These are phyloP conservation scores for Cremastinae sp. DNA, from an alignment of 2,888 invertebrate genomes.

Conservation along the genomic window DNA sequence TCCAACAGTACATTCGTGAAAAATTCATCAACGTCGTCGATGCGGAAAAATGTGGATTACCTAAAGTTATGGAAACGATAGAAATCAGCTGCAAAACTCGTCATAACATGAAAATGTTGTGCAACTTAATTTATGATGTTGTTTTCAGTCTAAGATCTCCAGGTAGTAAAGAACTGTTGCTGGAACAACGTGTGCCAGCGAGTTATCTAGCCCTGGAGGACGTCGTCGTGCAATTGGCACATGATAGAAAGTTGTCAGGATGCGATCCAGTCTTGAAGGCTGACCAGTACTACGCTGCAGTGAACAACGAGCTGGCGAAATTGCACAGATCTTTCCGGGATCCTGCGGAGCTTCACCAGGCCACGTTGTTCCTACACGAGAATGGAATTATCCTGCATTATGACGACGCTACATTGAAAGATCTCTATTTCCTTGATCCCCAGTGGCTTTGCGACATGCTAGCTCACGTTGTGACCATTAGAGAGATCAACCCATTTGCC, in stretches of 20 bases:
- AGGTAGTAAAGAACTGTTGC: slow-evolving; percentile 92
- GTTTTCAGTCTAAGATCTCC: slow-evolving; percentile 95
- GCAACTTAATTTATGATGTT: slow-evolving; percentile 95
- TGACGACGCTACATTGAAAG: slow-evolving; percentile 95
- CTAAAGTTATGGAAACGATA: slow-evolving; percentile 94
- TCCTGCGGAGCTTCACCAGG: slow-evolving; percentile 94
- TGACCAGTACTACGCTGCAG: slow-evolving; percentile 85
- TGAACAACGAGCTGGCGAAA: slow-evolving; percentile 83
- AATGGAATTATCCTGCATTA: slow-evolving; percentile 98
- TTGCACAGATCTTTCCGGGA: slow-evolving; percentile 90
- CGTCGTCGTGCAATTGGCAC: slow-evolving; percentile 90
- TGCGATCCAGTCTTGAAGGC: slow-evolving; percentile 91
- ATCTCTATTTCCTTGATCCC: slow-evolving; percentile 97
- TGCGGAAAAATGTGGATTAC: slow-evolving; percentile 97
- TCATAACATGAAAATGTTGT: slow-evolving; percentile 93
- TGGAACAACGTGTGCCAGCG: slow-evolving; percentile 97
- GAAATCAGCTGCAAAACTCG: slow-evolving; percentile 94
- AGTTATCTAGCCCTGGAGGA: slow-evolving; percentile 97
- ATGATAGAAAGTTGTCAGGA: slow-evolving; percentile 86
- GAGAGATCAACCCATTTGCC: slow-evolving; percentile 98
- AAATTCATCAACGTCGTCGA: slow-evolving; percentile 96
- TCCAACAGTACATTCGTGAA: slow-evolving; percentile 93
- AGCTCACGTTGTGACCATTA: slow-evolving; percentile 96
- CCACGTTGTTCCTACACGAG: slow-evolving; percentile 98
- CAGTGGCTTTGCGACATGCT: slow-evolving; percentile 99